Evolutionary conservation across 2,888 invertebrate genomes (phyloP).

Genomic region (Balanococcus diminutus): DNA sequence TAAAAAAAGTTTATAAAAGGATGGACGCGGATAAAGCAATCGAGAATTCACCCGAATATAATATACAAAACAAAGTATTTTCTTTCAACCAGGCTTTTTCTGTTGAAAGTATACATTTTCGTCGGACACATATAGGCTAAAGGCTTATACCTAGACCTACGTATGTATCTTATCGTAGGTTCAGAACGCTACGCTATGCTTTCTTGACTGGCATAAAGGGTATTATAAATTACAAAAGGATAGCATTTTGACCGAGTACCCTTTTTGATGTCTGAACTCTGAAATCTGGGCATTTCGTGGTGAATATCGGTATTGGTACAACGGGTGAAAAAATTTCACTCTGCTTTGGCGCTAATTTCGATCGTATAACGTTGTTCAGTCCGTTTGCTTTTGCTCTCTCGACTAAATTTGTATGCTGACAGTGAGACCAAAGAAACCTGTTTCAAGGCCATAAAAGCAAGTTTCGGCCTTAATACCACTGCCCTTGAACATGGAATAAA

Average conservation of each 20-base stretch:
- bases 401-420: conserved; percentile 39
- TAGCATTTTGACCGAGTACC: background rate
- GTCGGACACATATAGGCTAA: no score
- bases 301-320: background rate
- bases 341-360: background rate
- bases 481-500: conserved; percentile 47
- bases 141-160: no score
- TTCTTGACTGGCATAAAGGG: background rate
- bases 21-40: background rate
- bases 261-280: background rate
- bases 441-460: conserved; percentile 50
- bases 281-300: background rate
- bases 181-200: no score
- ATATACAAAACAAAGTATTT: background rate
- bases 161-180: no score
- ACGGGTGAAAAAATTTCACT: background rate
- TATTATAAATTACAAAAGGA: background rate
- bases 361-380: background rate
- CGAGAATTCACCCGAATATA: background rate
- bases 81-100: background rate
- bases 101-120: background rate
- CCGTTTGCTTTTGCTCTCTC: background rate
- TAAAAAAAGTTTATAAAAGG: background rate
- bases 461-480: conserved; percentile 48
- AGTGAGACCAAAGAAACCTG: conserved; percentile 38